Percentiles rank a stretch among this genome's conserved stretches.
Conservation (phyloP, 2,797 vertebrate genomes). For the Cyclura pinguis region DNA sequence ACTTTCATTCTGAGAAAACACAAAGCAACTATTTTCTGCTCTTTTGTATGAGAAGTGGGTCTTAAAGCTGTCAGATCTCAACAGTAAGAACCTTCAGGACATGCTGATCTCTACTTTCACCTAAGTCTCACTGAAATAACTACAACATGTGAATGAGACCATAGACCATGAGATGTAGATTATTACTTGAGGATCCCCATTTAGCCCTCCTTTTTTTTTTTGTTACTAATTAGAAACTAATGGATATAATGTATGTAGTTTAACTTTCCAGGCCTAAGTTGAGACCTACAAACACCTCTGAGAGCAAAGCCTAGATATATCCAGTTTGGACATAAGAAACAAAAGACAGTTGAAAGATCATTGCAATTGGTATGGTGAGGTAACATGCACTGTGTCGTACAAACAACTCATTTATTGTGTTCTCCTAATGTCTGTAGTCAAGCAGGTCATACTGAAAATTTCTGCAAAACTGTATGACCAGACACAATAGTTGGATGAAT, state of each 20-base stretch:
- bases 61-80: neutral
- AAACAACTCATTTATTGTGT: neutral
- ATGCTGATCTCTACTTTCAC: slow-evolving; percentile 5
- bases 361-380: neutral
- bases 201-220: neutral
- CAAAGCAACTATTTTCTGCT: neutral
- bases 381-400: neutral
- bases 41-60: slow-evolving; percentile 4
- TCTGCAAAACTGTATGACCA: neutral
- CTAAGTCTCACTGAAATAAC: neutral
- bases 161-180: neutral
- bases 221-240: neutral
- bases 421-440: neutral
- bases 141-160: neutral
- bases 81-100: slow-evolving; percentile 12
- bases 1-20: slow-evolving; percentile 20
- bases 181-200: neutral
- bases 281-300: neutral
- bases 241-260: neutral
- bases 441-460: neutral
- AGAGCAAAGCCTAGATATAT: neutral
- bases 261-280: neutral
- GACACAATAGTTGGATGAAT: slow-evolving; percentile 1
- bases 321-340: neutral
- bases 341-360: neutral